Evolutionary conservation across 2,113 vertebrate species (phyloP).

Genomic region (Anser cygnoides): DNA sequence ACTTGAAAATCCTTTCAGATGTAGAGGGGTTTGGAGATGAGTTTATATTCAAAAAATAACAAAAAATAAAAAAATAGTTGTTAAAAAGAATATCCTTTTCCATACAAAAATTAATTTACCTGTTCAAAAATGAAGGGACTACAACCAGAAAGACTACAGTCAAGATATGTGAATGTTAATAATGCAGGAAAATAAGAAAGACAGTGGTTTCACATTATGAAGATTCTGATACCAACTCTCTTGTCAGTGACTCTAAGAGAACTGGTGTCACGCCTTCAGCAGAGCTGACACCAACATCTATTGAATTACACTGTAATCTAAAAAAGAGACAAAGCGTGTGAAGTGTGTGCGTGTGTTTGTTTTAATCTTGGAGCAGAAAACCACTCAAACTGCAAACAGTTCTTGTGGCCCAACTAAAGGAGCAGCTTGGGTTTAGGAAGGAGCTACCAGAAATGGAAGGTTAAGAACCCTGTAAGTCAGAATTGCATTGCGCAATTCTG

Average conservation of each 20-base stretch:
- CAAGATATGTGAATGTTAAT: not conserved
- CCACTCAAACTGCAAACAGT: rapidly evolving
- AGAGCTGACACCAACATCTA: rapidly evolving
- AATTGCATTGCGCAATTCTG: not conserved
- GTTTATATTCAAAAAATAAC: not conserved
- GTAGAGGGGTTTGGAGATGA: not conserved
- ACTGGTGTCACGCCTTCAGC: not conserved
- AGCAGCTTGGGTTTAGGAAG: not conserved
- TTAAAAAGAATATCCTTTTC: not conserved
- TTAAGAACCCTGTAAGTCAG: not conserved
- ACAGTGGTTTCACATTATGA: not conserved
- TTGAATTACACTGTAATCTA: not conserved
- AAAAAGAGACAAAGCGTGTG: not conserved
- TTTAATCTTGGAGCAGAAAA: not conserved
- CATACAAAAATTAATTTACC: not conserved
- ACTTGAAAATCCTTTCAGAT: not conserved
- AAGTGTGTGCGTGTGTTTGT: not conserved
- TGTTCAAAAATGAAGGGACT: not conserved
- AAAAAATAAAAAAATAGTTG: not conserved
- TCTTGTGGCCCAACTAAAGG: not conserved
- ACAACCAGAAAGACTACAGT: not conserved
- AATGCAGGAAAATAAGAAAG: not conserved
- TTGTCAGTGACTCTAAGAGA: not conserved
- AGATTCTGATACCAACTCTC: not conserved
- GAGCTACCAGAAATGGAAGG: not conserved